phyloP scores from a whole-genome alignment of 1,140 invertebrate species.

The Eupristina koningsbergeri region DNA sequence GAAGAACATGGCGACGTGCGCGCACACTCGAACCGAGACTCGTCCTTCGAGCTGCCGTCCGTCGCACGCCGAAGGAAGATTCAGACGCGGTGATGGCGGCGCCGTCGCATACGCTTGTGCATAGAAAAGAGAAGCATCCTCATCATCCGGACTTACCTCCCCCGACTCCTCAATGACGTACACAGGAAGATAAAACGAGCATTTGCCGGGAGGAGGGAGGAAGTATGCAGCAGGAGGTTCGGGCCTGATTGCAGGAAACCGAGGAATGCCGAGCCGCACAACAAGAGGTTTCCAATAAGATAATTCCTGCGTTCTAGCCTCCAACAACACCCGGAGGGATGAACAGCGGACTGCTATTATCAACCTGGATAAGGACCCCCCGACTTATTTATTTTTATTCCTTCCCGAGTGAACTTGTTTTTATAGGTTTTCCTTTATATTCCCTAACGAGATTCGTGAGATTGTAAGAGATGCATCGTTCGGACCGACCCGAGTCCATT shows the following conservation, averaged over 20 bases:
- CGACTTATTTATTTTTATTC: background rate
- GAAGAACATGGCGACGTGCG: constrained; percentile 50
- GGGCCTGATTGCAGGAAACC: background rate
- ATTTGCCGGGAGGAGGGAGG: background rate
- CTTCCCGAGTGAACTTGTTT: background rate
- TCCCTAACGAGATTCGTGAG: background rate
- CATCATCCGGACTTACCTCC: constrained; percentile 19
- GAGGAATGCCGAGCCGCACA: constrained; percentile 1
- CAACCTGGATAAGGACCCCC: background rate
- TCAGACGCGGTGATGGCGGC: constrained; percentile 26
- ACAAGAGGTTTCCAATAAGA: constrained; percentile 19
- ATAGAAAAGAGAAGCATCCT: constrained; percentile 17
- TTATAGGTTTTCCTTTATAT: constrained; percentile 4
- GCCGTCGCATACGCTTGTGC: constrained; percentile 34
- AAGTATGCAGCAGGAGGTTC: too few species aligned
- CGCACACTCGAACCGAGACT: constrained; percentile 43
- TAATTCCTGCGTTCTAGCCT: background rate
- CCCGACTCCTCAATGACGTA: background rate
- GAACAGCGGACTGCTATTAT: background rate
- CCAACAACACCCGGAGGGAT: background rate
- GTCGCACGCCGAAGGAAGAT: constrained; percentile 21
- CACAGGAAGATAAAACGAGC: constrained; percentile 19
- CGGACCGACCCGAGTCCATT: background rate
- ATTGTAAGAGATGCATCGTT: background rate
- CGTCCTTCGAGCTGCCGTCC: constrained; percentile 31